Conservation (phyloP, 1,140 invertebrate species). For the Euwallacea fornicatus region DNA sequence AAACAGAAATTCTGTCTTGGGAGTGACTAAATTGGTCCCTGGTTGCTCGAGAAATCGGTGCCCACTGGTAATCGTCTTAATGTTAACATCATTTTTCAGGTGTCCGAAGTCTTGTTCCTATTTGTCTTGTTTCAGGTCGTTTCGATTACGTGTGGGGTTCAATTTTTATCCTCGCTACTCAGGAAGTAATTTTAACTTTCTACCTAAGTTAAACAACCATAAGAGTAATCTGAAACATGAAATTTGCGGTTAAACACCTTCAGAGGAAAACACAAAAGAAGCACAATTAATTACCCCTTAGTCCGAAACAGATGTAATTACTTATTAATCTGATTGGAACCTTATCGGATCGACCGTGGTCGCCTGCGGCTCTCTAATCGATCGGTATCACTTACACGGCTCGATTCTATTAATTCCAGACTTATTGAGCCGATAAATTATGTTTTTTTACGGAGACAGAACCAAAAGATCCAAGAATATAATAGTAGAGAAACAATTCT, state of each 20-base stretch:
- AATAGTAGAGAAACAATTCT: no score
- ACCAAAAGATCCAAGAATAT: no score
- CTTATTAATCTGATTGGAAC: slow-evolving; percentile 22
- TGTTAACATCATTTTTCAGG: slow-evolving; percentile 43
- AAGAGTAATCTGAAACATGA: no score
- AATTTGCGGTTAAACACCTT: no score
- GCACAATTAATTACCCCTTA: slow-evolving; percentile 16
- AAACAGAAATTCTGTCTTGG: no score
- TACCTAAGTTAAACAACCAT: no score
- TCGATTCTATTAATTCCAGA: slow-evolving; percentile 14
- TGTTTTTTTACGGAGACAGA: no score
- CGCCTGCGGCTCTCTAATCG: slow-evolving; percentile 16
- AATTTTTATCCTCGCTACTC: no score
- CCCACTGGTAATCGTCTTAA: slow-evolving; percentile 39
- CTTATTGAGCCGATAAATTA: background rate
- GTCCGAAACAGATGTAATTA: slow-evolving; percentile 22
- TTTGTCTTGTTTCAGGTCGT: slow-evolving; percentile 27
- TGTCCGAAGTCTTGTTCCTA: slow-evolving; percentile 30
- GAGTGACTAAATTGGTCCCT: slow-evolving; percentile 10
- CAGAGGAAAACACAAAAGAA: no score
- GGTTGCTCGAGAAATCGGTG: slow-evolving; percentile 19
- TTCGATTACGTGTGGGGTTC: background rate
- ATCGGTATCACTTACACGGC: slow-evolving; percentile 18
- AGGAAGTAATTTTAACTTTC: no score
- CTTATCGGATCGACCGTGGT: slow-evolving; percentile 13